phyloP scores from a whole-genome alignment of 2,113 vertebrate genomes.

The Chauna torquata region DNA sequence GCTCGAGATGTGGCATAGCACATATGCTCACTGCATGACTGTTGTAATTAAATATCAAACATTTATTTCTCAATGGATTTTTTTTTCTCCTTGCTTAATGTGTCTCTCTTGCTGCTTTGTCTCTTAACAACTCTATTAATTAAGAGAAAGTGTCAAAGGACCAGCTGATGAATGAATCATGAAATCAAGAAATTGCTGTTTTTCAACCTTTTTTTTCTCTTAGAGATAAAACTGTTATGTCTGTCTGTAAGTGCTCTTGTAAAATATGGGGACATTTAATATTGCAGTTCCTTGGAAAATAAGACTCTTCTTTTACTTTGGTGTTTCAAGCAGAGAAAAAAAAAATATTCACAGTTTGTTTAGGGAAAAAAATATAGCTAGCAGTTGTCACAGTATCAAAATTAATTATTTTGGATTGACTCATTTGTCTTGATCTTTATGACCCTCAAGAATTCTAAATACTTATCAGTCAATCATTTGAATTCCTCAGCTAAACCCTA shows the following conservation, averaged over 20 bases:
- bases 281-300: not conserved
- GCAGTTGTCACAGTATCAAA: slow-evolving; percentile 1
- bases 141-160: not conserved
- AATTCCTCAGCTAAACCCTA: slow-evolving; percentile 20
- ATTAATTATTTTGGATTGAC: slow-evolving; percentile 18
- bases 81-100: not conserved
- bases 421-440: slow-evolving; percentile 25
- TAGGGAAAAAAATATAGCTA: not conserved
- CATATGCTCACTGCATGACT: not conserved
- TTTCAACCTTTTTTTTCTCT: not conserved
- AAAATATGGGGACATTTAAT: not conserved
- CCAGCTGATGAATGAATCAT: not conserved
- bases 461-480: slow-evolving; percentile 47
- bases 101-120: not conserved
- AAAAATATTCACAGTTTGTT: not conserved
- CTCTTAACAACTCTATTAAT: slow-evolving; percentile 12
- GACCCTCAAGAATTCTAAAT: slow-evolving; percentile 43
- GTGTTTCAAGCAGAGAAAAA: not conserved
- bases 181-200: not conserved
- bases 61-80: not conserved
- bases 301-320: not conserved
- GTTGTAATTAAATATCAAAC: slow-evolving; percentile 13
- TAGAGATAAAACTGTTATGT: not conserved
- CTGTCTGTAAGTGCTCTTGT: not conserved
- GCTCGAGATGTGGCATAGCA: not conserved